Base-by-base conservation (phyloP, 2,888 invertebrate species). In the Caenorhabditis sp. region DNA sequence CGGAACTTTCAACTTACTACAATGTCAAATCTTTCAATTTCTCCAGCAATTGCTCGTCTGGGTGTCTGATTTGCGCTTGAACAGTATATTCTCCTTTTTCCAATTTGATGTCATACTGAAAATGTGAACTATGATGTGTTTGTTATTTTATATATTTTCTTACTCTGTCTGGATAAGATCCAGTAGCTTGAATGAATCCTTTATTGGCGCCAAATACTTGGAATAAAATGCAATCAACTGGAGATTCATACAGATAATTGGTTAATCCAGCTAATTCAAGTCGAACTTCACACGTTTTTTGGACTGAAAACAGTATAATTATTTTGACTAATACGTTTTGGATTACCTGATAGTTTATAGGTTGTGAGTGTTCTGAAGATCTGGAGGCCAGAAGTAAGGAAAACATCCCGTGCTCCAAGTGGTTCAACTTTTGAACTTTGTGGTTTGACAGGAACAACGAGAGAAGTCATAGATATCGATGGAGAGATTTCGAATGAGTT, bases 51-150 rank as follows among this genome's bases (percentile, higher is more conserved):
- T 93, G 92, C 77, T 92, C 92, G 87, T 92, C 93, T 85, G 97
- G 95, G 89, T 97, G 96, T 0, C 97, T 92, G 14, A 97, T 91
- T 89, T 94, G 94, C 85, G 96, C 90, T 54, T 93, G 92, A 10
- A 97, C 90, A 0, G 92, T 92, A 89, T 95, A 97, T 78, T 97
- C 97, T 23, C 97, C 97, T 88, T 97, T 97, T 78, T 96, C 95
- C 80, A 97, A 89, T 89, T 96, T 97, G 67, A 92, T 91, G 1
- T 92, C 91, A 88, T 94, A 94, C 93, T 94, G 89, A 26, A 84
- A 43, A 68, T 0, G 2, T 7, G 12, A 31, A 31, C 5, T 20
- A 23, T 61, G 26, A 36, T 43, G 17, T 23, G 43, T 38, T 25
- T 14, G 36, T 38, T 38, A 53, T 20, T n/a, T 21, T 25, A 49